Conservation (phyloP, 2,113 vertebrate genomes). For the Calcarius ornatus region DNA sequence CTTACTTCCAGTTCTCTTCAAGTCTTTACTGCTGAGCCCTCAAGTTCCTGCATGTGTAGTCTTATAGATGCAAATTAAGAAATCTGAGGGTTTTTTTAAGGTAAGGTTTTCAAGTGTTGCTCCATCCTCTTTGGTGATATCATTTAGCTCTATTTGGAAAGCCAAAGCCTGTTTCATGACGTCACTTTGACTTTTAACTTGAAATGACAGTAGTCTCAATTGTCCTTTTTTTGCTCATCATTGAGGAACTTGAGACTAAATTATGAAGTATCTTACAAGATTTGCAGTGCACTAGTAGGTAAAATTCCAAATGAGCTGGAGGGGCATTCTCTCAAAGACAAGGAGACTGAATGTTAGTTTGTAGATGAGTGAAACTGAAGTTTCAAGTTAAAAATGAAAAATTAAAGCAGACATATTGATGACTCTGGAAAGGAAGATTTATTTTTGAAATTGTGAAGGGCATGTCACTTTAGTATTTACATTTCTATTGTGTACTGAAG, state of each 20-base stretch:
- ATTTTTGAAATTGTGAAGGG: not conserved
- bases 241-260: not conserved
- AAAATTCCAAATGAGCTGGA: not conserved
- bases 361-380: not conserved
- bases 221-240: not conserved
- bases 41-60: not conserved
- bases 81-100: not conserved
- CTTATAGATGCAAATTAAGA: not conserved
- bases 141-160: not conserved
- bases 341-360: not conserved
- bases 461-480: not conserved
- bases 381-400: not conserved
- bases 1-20: not conserved
- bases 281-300: not conserved
- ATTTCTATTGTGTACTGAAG: not conserved
- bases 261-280: not conserved
- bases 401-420: not conserved
- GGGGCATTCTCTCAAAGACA: not conserved
- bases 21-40: not conserved
- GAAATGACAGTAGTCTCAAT: not conserved
- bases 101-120: not conserved
- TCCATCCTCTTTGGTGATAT: not conserved
- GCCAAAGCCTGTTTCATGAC: not conserved
- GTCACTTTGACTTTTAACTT: not conserved
- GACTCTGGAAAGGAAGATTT: not conserved